Percentiles rank a stretch among this genome's conserved stretches.
Conservation (phyloP, 2,113 vertebrate species). For the Mionectes macconnelli region DNA sequence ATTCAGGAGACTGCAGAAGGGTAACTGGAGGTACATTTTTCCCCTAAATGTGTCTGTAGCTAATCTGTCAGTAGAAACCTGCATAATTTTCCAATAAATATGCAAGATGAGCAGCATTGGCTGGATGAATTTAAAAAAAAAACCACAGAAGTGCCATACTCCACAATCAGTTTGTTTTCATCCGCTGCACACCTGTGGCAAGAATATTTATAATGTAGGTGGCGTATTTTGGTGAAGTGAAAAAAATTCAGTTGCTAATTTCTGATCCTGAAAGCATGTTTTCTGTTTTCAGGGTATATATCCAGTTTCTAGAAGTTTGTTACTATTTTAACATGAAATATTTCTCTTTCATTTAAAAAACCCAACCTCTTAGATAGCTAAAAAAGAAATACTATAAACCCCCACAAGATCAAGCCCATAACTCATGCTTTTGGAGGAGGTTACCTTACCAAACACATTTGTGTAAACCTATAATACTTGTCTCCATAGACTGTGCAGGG, state of each 20-base stretch:
- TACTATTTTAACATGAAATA: not conserved
- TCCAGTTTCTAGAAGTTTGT: not conserved
- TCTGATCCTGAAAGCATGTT: not conserved
- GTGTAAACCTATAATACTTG: rapidly evolving
- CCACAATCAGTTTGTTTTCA: not conserved
- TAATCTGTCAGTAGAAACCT: not conserved
- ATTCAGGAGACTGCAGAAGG: not conserved
- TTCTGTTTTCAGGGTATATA: not conserved
- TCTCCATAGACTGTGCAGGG: not conserved
- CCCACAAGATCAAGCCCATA: not conserved
- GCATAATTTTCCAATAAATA: constrained; percentile 23
- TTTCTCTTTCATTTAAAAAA: not conserved
- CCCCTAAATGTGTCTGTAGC: not conserved
- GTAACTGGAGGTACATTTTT: not conserved
- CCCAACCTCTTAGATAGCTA: not conserved
- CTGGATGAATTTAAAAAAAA: not conserved
- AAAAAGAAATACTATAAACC: not conserved
- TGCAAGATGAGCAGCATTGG: not conserved
- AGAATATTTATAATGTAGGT: not conserved
- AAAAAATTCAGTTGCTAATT: not conserved
- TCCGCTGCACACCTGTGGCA: not conserved
- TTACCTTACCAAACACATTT: not conserved
- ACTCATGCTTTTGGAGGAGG: rapidly evolving
- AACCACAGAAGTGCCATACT: not conserved
- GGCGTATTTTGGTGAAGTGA: not conserved